Conservation (phyloP, 2,797 vertebrate species). For the Carcharodon carcharias region DNA sequence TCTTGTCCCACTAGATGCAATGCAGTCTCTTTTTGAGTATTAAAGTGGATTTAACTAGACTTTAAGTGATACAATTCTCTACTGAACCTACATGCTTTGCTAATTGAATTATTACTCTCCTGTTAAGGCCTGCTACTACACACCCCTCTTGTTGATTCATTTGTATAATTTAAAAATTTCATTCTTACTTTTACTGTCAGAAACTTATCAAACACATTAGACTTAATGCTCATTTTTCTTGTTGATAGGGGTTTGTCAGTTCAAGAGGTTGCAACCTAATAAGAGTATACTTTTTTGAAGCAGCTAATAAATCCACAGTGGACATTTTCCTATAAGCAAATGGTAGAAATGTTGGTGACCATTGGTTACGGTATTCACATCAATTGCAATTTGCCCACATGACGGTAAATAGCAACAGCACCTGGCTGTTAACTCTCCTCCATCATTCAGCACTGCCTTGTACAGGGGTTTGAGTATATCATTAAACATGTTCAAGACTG, state of each 20-base stretch:
- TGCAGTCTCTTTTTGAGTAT: background rate
- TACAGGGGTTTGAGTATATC: background rate
- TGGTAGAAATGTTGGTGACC: background rate
- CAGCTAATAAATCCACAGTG: background rate
- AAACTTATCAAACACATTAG: background rate
- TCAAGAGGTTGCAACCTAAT: background rate
- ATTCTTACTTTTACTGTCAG: background rate
- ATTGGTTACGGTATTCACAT: background rate
- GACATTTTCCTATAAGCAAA: background rate
- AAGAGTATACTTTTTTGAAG: background rate
- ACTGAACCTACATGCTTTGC: background rate
- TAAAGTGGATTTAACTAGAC: conserved; percentile 12
- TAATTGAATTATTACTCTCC: conserved; percentile 23
- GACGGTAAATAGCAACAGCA: background rate
- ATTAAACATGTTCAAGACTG: too few species aligned
- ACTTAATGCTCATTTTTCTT: background rate
- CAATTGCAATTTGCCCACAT: background rate
- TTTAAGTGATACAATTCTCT: conserved; percentile 5
- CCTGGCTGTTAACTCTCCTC: background rate
- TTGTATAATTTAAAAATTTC: background rate
- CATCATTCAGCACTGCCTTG: background rate
- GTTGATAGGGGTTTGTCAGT: background rate
- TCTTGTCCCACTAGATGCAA: background rate
- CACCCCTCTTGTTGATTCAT: background rate
- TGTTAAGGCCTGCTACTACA: background rate